Conservation (phyloP, 2,888 invertebrate species). For the Ornithoptera priamus region DNA sequence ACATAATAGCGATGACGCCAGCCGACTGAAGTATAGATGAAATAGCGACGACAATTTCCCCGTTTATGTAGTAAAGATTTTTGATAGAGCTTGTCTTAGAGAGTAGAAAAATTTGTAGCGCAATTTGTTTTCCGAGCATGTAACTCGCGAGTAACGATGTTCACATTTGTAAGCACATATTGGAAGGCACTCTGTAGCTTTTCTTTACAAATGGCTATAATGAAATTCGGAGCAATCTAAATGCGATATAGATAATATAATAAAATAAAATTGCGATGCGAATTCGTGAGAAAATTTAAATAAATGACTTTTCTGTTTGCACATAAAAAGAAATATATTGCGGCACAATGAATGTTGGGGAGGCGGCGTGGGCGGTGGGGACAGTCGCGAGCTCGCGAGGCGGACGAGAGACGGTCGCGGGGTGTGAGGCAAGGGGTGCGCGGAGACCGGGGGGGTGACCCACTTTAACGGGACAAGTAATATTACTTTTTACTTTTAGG, state of each 20-base stretch:
- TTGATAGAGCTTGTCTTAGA: constrained; percentile 17
- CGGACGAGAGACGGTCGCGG: constrained; percentile 60
- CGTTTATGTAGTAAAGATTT: constrained; percentile 26
- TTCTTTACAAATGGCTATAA: constrained; percentile 44
- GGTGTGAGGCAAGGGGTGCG: constrained; percentile 42
- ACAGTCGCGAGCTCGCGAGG: constrained; percentile 66
- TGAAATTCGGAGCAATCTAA: constrained; percentile 68
- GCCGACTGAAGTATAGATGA: constrained; percentile 35
- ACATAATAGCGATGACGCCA: constrained; percentile 63
- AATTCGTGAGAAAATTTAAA: constrained; percentile 81
- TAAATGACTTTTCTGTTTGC: constrained; percentile 81
- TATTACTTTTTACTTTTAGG: constrained; percentile 81
- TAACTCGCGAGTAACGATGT: constrained; percentile 21
- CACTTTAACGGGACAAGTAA: constrained; percentile 81
- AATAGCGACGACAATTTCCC: constrained; percentile 38
- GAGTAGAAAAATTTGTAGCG: constrained; percentile 27
- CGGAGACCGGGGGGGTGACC: constrained; percentile 71
- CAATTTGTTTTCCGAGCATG: constrained; percentile 29
- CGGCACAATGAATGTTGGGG: constrained; percentile 79
- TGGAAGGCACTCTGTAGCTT: constrained; percentile 38
- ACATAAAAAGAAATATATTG: constrained; percentile 81
- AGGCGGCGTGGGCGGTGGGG: constrained; percentile 66
- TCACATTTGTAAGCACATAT: constrained; percentile 38
- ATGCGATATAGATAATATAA: constrained; percentile 78
- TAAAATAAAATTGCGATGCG: constrained; percentile 80